Conservation (phyloP, 2,888 invertebrate species). For the Erebia palarica region DNA sequence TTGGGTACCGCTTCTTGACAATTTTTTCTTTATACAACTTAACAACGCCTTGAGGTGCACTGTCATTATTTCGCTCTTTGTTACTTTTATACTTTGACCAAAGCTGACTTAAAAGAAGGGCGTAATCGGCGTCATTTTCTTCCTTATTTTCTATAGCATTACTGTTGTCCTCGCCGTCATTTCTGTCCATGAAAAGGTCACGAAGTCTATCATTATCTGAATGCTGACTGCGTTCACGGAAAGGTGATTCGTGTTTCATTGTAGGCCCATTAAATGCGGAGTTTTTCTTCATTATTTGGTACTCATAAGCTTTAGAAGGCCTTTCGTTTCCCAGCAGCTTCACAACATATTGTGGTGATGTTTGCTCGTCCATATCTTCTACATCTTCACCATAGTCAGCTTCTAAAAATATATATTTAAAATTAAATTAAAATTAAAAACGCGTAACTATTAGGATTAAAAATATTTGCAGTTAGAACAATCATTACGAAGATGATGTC, state of each 20-base stretch:
- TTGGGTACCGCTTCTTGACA: conserved; percentile 71
- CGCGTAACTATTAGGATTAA: too few species aligned
- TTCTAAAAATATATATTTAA: conserved; percentile 60
- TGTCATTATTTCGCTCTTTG: conserved; percentile 62
- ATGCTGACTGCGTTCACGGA: conserved; percentile 72
- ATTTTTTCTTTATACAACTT: conserved; percentile 75
- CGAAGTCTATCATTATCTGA: conserved; percentile 69
- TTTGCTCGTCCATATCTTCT: conserved; percentile 65
- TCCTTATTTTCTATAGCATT: conserved; percentile 53
- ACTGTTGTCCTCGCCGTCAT: conserved; percentile 60
- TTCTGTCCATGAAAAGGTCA: conserved; percentile 68
- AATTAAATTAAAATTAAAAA: conserved; percentile 3
- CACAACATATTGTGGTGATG: conserved; percentile 64
- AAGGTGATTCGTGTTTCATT: conserved; percentile 67
- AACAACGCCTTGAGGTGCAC: conserved; percentile 69
- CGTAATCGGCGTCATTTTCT: conserved; percentile 79
- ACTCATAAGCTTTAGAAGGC: conserved; percentile 80
- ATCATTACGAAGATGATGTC: too few species aligned
- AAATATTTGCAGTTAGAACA: too few species aligned
- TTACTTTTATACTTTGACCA: conserved; percentile 82
- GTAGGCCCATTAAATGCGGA: conserved; percentile 32
- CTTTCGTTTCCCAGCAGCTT: conserved; percentile 70
- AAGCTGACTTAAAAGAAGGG: conserved; percentile 77
- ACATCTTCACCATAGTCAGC: conserved; percentile 65
- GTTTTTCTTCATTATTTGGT: conserved; percentile 79